phyloP scores from a whole-genome alignment of 2,797 vertebrate genomes.

The Stomatorhinus walkeri region DNA sequence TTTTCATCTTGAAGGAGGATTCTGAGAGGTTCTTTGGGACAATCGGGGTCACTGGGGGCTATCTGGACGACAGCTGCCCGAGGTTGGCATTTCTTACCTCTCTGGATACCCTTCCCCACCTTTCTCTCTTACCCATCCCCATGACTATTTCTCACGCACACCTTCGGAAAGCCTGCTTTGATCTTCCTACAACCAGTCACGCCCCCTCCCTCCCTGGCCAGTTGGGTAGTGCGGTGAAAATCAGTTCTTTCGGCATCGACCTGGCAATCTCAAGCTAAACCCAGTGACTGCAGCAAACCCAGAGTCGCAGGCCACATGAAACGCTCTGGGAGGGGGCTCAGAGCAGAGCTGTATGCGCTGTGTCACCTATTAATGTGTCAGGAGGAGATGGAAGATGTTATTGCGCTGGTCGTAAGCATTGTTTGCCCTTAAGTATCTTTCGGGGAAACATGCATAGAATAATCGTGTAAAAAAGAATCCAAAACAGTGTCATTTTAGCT shows the following conservation, averaged over 20 bases:
- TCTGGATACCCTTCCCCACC: not conserved
- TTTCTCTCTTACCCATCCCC: not conserved
- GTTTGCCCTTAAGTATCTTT: not conserved
- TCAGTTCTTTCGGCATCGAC: constrained; percentile 9
- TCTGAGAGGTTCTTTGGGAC: not conserved
- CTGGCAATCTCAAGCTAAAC: not conserved
- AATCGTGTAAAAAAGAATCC: not conserved
- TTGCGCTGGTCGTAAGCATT: not conserved
- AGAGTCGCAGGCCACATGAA: not conserved
- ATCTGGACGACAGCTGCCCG: too few species aligned
- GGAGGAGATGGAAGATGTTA: not conserved
- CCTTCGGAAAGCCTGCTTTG: not conserved
- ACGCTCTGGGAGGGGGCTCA: not conserved
- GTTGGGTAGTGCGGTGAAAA: constrained; percentile 30
- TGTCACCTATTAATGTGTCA: not conserved
- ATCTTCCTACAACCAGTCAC: not conserved
- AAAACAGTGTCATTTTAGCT: not conserved
- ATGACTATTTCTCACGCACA: not conserved
- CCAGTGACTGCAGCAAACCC: not conserved
- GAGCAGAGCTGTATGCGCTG: not conserved
- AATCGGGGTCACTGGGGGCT: not conserved
- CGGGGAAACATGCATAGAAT: not conserved
- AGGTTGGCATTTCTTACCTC: not conserved
- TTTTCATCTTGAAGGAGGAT: not conserved
- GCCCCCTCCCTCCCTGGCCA: not conserved